Evolutionary conservation across 2,113 vertebrate genomes (phyloP).

Genomic region (Orthonyx spaldingii): DNA sequence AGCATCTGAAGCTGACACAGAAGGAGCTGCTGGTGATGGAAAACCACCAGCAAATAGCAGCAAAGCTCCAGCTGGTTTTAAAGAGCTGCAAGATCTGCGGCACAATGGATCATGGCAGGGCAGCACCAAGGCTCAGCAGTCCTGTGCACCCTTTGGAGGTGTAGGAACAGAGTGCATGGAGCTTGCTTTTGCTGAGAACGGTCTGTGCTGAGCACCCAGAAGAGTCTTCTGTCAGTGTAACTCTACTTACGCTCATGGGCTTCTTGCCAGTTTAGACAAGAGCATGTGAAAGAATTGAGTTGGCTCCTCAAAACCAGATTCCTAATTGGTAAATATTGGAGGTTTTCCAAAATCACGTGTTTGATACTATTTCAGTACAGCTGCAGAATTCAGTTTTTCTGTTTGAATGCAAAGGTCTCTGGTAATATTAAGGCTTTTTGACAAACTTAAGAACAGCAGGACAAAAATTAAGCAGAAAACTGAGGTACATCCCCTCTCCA

Average conservation of each 20-base stretch:
- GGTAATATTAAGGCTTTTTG: not conserved
- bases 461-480: not conserved
- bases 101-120: not conserved
- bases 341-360: not conserved
- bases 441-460: constrained; percentile 11
- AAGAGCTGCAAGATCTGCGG: not conserved
- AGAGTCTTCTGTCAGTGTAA: not conserved
- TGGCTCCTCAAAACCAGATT: not conserved
- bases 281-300: not conserved
- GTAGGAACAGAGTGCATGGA: not conserved
- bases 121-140: not conserved
- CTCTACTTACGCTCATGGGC: not conserved
- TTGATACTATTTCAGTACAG: not conserved
- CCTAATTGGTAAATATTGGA: not conserved
- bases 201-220: not conserved
- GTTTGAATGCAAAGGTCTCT: not conserved
- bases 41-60: constrained; percentile 50
- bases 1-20: not conserved
- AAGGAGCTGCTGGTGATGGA: not conserved
- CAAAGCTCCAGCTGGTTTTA: constrained; percentile 51
- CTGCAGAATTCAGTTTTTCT: not conserved
- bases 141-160: not conserved
- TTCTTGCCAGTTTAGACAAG: not conserved
- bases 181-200: not conserved
- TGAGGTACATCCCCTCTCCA: not conserved